phyloP scores from a whole-genome alignment of 2,888 invertebrate genomes.

The Erebia ligea region DNA sequence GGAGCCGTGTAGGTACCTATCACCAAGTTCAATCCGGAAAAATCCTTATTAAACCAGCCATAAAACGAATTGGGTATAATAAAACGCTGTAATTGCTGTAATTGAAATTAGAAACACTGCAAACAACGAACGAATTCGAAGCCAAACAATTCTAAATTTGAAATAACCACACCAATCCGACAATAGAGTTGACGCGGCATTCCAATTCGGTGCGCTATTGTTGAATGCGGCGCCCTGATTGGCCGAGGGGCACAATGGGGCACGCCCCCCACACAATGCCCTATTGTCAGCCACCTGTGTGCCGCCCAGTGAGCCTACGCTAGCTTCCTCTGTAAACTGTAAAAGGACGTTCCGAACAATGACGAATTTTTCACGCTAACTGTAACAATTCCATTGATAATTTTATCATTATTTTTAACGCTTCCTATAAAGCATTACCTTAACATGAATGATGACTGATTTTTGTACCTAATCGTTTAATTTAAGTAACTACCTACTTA shows the following conservation, averaged over 20 bases:
- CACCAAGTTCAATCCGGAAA: too few relatives aligned
- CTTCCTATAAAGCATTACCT: too few relatives aligned
- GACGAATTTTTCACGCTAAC: constrained; percentile 19
- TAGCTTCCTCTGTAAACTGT: constrained; percentile 26
- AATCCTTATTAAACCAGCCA: too few relatives aligned
- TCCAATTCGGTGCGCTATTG: constrained; percentile 81
- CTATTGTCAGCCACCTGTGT: constrained; percentile 69
- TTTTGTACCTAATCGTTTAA: too few relatives aligned
- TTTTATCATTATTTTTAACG: background rate
- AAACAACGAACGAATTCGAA: constrained; percentile 29
- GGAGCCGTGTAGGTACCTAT: too few relatives aligned
- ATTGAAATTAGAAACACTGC: background rate
- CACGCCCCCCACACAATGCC: constrained; percentile 79
- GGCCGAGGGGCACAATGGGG: constrained; percentile 75
- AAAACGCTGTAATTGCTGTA: too few relatives aligned
- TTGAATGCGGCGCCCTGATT: constrained; percentile 68
- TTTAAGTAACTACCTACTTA: too few relatives aligned
- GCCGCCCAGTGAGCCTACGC: constrained; percentile 58
- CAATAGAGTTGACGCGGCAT: constrained; percentile 73
- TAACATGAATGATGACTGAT: too few relatives aligned
- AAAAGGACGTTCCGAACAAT: constrained; percentile 18
- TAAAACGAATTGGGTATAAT: background rate
- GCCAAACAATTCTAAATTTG: constrained; percentile 51
- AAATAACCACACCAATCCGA: constrained; percentile 66
- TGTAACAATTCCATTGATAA: constrained; percentile 3